These are phyloP conservation scores for Bombycilla garrulus DNA, from an alignment of 2,113 vertebrate genomes.

Conservation along the genomic window DNA sequence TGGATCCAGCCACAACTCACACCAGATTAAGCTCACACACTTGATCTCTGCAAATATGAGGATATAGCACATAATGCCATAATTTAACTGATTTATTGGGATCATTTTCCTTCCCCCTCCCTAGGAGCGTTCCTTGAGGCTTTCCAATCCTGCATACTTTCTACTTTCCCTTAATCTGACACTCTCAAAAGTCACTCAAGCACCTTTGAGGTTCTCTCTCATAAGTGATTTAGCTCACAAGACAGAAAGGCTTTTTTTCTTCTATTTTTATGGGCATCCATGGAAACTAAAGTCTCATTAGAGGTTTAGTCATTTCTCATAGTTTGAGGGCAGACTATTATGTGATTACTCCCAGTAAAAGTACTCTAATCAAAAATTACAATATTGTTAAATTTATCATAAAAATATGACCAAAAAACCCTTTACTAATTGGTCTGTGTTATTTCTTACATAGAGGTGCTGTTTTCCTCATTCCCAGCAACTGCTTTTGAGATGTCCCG, in stretches of 20 bases:
- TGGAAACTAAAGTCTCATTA: not conserved
- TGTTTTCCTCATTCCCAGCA: not conserved
- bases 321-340: not conserved
- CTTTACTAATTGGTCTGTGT: not conserved
- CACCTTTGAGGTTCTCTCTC: not conserved
- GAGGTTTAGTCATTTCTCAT: not conserved
- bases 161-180: not conserved
- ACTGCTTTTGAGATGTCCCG: accelerated
- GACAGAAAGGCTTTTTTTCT: not conserved
- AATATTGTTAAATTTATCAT: not conserved
- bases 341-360: not conserved
- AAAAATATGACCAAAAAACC: not conserved
- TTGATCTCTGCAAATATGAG: not conserved
- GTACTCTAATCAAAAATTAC: not conserved
- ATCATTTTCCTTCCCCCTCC: not conserved
- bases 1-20: not conserved
- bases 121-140: not conserved
- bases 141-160: not conserved
- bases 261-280: not conserved
- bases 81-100: not conserved
- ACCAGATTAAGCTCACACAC: not conserved
- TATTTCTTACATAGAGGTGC: not conserved
- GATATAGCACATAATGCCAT: not conserved
- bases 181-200: not conserved
- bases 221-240: not conserved